Base-by-base conservation (phyloP, 1,140 invertebrate genomes). In the Battus philenor region DNA sequence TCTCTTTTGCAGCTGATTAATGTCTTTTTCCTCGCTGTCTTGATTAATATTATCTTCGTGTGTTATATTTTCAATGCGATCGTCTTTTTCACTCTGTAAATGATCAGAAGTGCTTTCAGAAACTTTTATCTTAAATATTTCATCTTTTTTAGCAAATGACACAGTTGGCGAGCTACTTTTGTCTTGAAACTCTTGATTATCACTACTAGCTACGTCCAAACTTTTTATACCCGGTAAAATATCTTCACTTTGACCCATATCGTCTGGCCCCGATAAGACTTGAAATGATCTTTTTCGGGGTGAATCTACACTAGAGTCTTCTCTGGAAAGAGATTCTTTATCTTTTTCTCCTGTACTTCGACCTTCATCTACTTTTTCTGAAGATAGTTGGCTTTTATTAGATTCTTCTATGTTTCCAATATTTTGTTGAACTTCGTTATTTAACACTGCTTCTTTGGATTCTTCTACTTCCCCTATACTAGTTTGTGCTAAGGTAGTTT, bases 231-330 rank as follows among this genome's bases (percentile, higher is more conserved):
- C 70, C 46, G 61, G 59, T 13, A 52, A 59, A 27, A 70, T 50
- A 43, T 68, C 46, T 64, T 88, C 68, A 62, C 55, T 74, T 47
- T 62, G 54, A 32, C 44, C 51, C 59, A 33, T 41, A 38, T 76
- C 70, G 52, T 78, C 67, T 4, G 69, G 69, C 7, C 66, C 66
- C 6, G 69, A 64, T 44, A 72, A 43, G 1, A 72, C 47, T 58
- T 72, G 63, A 57, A 72, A 72, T 1, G 69, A 72, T 50, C 12
- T 41, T 41, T 16, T 41, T 2, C 24, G 22, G 10, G 38, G 15
- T 4, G 15, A 41, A 10, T 41, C 38, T 9, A 10, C 8, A 17
- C n/a, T 27, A 16, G 38, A 26, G 29, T 27, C 29, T 2, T 12
- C 3, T 15, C 8, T 6, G 8, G 24, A 7, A 10, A 8, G 11